phyloP scores from a whole-genome alignment of 2,797 vertebrate genomes.

The Chiloscyllium punctatum region DNA sequence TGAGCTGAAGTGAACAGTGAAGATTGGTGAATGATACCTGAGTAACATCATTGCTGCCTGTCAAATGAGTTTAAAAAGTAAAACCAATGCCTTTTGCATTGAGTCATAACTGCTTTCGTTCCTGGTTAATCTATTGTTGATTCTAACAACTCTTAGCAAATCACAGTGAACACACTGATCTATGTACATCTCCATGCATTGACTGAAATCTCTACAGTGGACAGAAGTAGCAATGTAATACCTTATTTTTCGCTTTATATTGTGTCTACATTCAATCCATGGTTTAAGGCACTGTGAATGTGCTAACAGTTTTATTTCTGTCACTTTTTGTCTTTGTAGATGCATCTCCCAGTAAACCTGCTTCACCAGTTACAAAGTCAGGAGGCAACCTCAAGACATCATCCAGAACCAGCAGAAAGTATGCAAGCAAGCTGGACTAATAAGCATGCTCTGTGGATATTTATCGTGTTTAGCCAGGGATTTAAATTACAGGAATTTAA shows the following conservation, averaged over 20 bases:
- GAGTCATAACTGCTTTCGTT: not conserved
- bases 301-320: not conserved
- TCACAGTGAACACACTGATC: not conserved
- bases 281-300: not conserved
- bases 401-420: conserved; percentile 43
- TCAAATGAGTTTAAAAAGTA: not conserved
- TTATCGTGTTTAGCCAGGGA: not conserved
- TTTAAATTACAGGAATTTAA: not conserved
- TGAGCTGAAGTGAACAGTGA: not conserved
- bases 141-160: not conserved
- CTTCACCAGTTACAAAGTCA: conserved; percentile 8
- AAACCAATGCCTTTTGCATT: not conserved
- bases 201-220: not conserved
- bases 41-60: not conserved
- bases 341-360: conserved; percentile 40
- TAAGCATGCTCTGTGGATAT: not conserved
- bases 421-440: conserved; percentile 35
- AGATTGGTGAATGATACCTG: not conserved
- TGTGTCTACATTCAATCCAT: not conserved
- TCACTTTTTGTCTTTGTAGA: conserved; percentile 42
- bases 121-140: not conserved
- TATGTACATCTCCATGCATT: not conserved
- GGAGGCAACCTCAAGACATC: not conserved
- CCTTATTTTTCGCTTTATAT: too few species aligned
- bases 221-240: not conserved